These are phyloP conservation scores for Nipponacmea schrenckii DNA, from an alignment of 2,888 invertebrate genomes.

Conservation along the genomic window DNA sequence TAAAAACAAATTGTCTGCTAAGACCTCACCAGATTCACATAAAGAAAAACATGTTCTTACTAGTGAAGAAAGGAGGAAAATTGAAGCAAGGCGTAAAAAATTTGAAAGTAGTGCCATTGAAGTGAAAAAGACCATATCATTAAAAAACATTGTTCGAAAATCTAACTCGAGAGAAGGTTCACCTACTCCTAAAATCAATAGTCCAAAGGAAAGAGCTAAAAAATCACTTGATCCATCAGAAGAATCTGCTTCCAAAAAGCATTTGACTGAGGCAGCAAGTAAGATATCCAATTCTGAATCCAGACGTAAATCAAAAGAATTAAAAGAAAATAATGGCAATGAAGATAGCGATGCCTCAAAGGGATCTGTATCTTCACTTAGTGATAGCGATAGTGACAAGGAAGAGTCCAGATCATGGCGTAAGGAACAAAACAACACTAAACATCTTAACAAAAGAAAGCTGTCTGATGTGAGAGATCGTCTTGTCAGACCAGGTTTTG, in stretches of 20 bases:
- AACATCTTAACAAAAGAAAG: background rate
- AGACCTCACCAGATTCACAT: slow-evolving; percentile 1
- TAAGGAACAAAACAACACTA: slow-evolving; percentile 26
- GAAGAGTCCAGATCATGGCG: slow-evolving; percentile 33
- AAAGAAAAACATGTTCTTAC: slow-evolving; percentile 25
- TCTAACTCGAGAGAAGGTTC: slow-evolving; percentile 21
- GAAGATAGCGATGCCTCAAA: slow-evolving; percentile 7
- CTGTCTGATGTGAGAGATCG: background rate
- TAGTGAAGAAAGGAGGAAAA: slow-evolving; percentile 32
- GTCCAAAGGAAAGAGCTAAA: background rate
- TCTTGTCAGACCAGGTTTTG: background rate
- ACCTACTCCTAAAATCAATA: background rate
- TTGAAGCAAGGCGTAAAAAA: slow-evolving; percentile 45
- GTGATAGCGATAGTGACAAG: slow-evolving; percentile 48
- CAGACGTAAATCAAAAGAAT: slow-evolving; percentile 6
- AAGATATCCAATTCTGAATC: background rate
- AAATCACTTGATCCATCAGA: slow-evolving; percentile 1
- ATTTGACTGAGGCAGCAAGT: background rate
- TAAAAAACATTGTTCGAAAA: slow-evolving; percentile 40
- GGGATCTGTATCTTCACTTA: slow-evolving; percentile 19
- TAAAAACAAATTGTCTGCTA: slow-evolving; percentile 16
- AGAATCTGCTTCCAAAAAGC: slow-evolving; percentile 1
- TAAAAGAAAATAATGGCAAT: slow-evolving; percentile 1
- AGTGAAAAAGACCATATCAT: slow-evolving; percentile 43
- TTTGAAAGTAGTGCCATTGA: slow-evolving; percentile 31